Evolutionary conservation across 2,888 invertebrate species (phyloP), one percentile per base, ranked within the genome.

Genomic region (Orgyia antiqua): DNA sequence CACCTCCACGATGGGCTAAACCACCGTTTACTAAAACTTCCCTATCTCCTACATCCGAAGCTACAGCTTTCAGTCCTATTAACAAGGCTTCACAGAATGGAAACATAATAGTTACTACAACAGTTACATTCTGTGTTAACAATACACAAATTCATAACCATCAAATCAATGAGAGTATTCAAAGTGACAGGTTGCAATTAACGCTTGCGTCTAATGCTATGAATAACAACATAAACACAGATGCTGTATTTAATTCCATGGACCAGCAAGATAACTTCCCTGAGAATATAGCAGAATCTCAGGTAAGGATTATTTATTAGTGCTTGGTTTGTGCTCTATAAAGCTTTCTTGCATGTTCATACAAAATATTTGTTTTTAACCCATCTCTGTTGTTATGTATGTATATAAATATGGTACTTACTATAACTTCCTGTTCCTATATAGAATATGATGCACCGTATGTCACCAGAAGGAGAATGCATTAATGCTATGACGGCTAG

Each of bases 1-100:
- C 95, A 0, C 95, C 95, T 0, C 92, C 94, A 8, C 87, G 95
- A 56, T 95, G 95, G 94, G 92, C 94, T 0, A 95, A 95, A 68
- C 94, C 94, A 0, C 88, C 88, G 2, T 87, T 88, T 12, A 79
- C 87, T 13, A 87, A 89, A 45, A 78, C 78, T 41, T 74, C 82
- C 30, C 40, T 79, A 33, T 87, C 87, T 10, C 82, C 86, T n/a
- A 77, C 79, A 59, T 69, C 71, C 34, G 86, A 87, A 41, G 52
- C 60, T 36, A 55, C 65, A 42, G 64, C 74, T 63, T 86, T 86
- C 56, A 80, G 69, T 41, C 82, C 87, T 4, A 75, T 80, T 72
- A 82, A 80, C 63, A 83, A 76, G 50, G 56, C 72, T 37, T 73
- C 87, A 35, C 88, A 87, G 47, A 88, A 88, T 64, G 93, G 90